Conservation (phyloP, 2,797 vertebrate species). For the Hephaestus fuliginosus region DNA sequence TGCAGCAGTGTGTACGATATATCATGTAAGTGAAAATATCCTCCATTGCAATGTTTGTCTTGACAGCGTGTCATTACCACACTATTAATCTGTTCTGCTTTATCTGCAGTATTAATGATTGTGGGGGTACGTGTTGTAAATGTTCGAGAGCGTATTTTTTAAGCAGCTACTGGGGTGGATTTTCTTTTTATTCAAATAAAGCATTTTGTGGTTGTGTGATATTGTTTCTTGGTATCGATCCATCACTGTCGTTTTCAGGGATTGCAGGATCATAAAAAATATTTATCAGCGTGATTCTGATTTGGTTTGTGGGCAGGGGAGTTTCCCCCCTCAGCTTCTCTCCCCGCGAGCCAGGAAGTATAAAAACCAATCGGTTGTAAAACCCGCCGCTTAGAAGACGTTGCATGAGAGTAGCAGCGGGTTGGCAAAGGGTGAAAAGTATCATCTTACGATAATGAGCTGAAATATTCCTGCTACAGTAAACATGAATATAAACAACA, state of each 20-base stretch:
- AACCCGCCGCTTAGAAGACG: conserved; percentile 27
- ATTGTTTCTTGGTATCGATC: conserved; percentile 55
- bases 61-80: conserved; percentile 48
- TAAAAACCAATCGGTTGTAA: conserved; percentile 56
- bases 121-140: conserved; percentile 40
- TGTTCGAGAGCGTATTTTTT: conserved; percentile 10
- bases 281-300: conserved; percentile 58
- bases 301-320: conserved; percentile 49
- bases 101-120: conserved; percentile 11
- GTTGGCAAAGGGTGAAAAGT: conserved; percentile 24
- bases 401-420: conserved; percentile 32
- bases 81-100: conserved; percentile 39
- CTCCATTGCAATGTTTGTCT: conserved; percentile 36
- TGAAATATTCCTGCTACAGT: conserved; percentile 43
- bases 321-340: conserved; percentile 33
- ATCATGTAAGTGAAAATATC: conserved; percentile 31
- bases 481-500: conserved; percentile 68
- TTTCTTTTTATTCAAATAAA: conserved; percentile 33
- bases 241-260: conserved; percentile 66
- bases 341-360: conserved; percentile 49
- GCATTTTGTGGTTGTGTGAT: conserved; percentile 27
- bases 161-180: not conserved
- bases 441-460: conserved; percentile 54
- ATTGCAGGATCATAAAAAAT: conserved; percentile 51
- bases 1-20: too few species aligned